phyloP scores from a whole-genome alignment of 2,797 vertebrate genomes.

The Numenius phaeopus region DNA sequence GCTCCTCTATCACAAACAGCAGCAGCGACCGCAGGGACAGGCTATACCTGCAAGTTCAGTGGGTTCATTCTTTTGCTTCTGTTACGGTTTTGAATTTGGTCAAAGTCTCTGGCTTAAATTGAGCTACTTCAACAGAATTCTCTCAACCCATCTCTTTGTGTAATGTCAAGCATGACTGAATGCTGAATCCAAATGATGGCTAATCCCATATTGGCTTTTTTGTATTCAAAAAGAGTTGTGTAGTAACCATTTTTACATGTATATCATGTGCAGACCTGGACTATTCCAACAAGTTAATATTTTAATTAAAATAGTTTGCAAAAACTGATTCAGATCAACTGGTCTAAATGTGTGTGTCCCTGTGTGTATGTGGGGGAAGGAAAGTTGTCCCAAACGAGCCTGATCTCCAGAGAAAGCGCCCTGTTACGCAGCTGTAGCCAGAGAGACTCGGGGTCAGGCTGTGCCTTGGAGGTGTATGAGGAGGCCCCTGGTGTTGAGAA shows the following conservation, averaged over 20 bases:
- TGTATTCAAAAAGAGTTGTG: slow-evolving; percentile 73
- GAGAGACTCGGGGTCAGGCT: slow-evolving; percentile 22
- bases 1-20: slow-evolving; percentile 35
- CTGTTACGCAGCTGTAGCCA: slow-evolving; percentile 1
- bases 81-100: slow-evolving; percentile 49
- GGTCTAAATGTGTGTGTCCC: slow-evolving; percentile 73
- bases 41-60: slow-evolving; percentile 45
- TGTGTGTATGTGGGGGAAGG: slow-evolving; percentile 47
- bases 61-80: slow-evolving; percentile 57
- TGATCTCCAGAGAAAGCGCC: background rate
- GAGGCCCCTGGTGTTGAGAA: background rate
- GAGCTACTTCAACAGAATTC: slow-evolving; percentile 68
- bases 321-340: slow-evolving; percentile 79
- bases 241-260: slow-evolving; percentile 73
- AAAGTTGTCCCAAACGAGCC: slow-evolving; percentile 42
- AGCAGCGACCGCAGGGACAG: slow-evolving; percentile 1
- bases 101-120: slow-evolving; percentile 63
- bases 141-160: slow-evolving; percentile 57
- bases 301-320: slow-evolving; percentile 82
- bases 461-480: slow-evolving; percentile 4
- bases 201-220: slow-evolving; percentile 71
- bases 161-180: slow-evolving; percentile 68
- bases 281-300: slow-evolving; percentile 78
- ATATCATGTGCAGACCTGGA: slow-evolving; percentile 74
- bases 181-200: slow-evolving; percentile 69